These are phyloP conservation scores for Candidula unifasciata DNA, from an alignment of 2,888 invertebrate genomes.

Conservation along the genomic window DNA sequence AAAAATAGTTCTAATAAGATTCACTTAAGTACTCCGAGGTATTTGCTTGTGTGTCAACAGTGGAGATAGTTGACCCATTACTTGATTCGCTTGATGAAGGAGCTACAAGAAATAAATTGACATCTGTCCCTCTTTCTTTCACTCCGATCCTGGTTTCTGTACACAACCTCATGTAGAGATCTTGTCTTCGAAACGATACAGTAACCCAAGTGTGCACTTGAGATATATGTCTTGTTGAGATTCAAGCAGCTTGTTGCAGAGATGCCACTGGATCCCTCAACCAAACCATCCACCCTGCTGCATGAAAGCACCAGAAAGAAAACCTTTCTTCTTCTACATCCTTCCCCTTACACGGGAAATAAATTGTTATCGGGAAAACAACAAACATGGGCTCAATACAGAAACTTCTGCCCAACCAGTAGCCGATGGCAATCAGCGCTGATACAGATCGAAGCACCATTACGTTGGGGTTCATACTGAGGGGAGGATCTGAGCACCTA, in stretches of 20 bases:
- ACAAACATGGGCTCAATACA: neutral
- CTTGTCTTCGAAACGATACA: neutral
- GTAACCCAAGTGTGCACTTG: neutral
- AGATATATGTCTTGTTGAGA: neutral
- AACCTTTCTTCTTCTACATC: too few relatives aligned
- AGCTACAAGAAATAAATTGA: neutral
- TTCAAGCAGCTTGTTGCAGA: neutral
- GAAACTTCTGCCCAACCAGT: neutral
- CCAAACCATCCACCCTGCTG: too few relatives aligned
- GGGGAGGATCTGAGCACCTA: too few relatives aligned
- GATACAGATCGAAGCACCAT: neutral
- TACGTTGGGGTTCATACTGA: too few relatives aligned
- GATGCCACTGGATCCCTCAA: neutral
- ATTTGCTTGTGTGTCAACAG: too few relatives aligned
- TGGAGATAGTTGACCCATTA: too few relatives aligned
- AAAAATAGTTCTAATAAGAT: too few relatives aligned
- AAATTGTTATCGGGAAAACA: constrained; percentile 3
- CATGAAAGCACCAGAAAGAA: neutral
- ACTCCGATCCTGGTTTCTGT: neutral
- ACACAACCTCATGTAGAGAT: neutral
- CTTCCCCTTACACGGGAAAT: too few relatives aligned
- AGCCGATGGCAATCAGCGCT: neutral
- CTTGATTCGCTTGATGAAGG: too few relatives aligned
- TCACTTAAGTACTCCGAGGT: too few relatives aligned
- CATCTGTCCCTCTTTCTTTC: neutral